These are phyloP conservation scores for Hirtodrosophila histrioides DNA, from an alignment of 2,888 invertebrate genomes.

Conservation along the genomic window DNA sequence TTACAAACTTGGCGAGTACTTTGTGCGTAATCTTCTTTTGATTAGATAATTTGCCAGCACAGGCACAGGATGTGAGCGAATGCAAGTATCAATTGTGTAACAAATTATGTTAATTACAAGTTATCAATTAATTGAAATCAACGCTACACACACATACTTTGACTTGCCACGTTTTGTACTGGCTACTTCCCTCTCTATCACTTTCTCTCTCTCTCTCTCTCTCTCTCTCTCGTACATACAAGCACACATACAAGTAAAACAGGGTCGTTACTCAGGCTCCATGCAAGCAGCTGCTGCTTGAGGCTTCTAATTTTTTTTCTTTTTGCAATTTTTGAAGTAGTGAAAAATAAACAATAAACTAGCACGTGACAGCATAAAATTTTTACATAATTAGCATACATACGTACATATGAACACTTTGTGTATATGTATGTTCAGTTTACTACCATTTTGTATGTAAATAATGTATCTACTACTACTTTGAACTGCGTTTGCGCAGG, in stretches of 20 bases:
- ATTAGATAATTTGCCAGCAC: conserved; percentile 54
- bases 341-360: conserved; percentile 31
- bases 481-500: conserved; percentile 64
- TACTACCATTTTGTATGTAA: conserved; percentile 47
- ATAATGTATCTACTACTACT: conserved; percentile 58
- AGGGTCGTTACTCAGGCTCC: conserved; percentile 36
- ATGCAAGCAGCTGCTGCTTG: conserved; percentile 26
- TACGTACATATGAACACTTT: conserved; percentile 7
- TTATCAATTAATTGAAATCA: conserved; percentile 33
- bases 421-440: conserved; percentile 35
- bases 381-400: conserved; percentile 52
- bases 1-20: conserved; percentile 22
- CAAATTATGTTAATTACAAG: conserved; percentile 34
- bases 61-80: conserved; percentile 44
- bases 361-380: conserved; percentile 44
- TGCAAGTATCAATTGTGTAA: conserved; percentile 8
- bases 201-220: conserved; percentile 5
- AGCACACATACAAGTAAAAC: conserved; percentile 1
- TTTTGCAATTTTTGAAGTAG: conserved; percentile 12
- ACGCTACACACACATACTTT: conserved; percentile 10
- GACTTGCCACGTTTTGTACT: conserved; percentile 39
- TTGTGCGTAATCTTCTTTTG: conserved; percentile 35
- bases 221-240: background rate
- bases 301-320: conserved; percentile 20
- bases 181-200: conserved; percentile 1